Evolutionary conservation across 2,797 vertebrate species (phyloP).

Genomic region (Mallotus villosus): DNA sequence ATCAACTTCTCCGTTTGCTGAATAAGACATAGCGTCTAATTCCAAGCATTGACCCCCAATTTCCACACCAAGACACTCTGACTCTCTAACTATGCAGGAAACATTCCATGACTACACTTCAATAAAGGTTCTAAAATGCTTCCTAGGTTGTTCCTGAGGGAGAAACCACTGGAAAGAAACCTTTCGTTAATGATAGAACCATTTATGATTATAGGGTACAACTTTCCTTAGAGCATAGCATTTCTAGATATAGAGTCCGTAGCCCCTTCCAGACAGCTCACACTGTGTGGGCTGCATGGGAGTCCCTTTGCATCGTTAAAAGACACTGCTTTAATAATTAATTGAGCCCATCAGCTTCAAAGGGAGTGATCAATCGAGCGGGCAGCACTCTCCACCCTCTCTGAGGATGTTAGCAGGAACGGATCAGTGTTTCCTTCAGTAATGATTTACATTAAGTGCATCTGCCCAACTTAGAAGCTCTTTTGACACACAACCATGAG

Average conservation of each 20-base stretch:
- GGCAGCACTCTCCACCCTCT: slow-evolving; percentile 34
- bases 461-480: slow-evolving; percentile 28
- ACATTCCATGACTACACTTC: slow-evolving; percentile 33
- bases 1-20: no score
- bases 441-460: slow-evolving; percentile 46
- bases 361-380: slow-evolving; percentile 62
- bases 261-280: not conserved
- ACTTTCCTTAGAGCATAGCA: not conserved
- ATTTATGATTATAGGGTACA: no score
- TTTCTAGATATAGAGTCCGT: not conserved
- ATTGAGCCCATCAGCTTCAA: slow-evolving; percentile 66
- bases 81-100: not conserved
- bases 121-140: no score
- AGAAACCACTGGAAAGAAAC: no score
- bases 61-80: not conserved
- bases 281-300: slow-evolving; percentile 50
- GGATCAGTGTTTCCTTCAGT: slow-evolving; percentile 34
- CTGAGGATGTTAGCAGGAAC: slow-evolving; percentile 42
- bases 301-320: slow-evolving; percentile 65
- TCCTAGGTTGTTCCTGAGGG: no score
- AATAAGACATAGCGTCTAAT: no score
- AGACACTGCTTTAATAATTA: slow-evolving; percentile 71
- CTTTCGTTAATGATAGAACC: no score
- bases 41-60: not conserved
- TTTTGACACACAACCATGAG: slow-evolving; percentile 1